Base-by-base conservation (phyloP, 2,113 vertebrate species). In the Lophura nycthemera region DNA sequence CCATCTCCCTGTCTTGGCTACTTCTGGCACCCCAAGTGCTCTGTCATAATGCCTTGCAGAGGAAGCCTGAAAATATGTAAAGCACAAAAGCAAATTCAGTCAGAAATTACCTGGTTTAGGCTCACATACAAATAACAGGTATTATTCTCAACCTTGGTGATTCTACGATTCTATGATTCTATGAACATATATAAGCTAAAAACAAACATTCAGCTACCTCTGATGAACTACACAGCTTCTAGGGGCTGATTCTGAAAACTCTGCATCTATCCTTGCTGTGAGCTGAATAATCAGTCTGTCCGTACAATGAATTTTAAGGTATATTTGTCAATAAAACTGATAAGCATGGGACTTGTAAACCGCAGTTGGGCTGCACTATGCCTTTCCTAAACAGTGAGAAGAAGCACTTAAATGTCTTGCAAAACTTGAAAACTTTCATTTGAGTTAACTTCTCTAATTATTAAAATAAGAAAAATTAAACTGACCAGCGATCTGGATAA, bases 381-480 rank as follows among this genome's bases (percentile, higher is more conserved):
- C 30, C 25, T 75, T 92, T 88, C 52, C 48, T 85, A 77, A 88
- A 43, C 63, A 45, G 25, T 52, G 47, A 91, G 79, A 63, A 87
- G 88, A 88, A 90, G 42, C 43, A 61, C 38, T 72, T 91, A 60
- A 81, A 61, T 88, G 20, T 81, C 34, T 67, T 36, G 24, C 56
- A 92, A 78, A 91, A 75, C 69, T 88, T 75, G 38, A 83, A 91
- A 64, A 11, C 6, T 11, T 83, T 88, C 22, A 54, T 87, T 84
- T 52, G 32, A 72, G 22, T 71, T 92, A 93, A 64, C n/a, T 27
- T 91, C 43, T 61, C 54, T 8, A 29, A n/a, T 60, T 76, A 75
- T 34, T 91, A 75, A 93, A 91, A 92, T 30, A 83, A 88, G 52
- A 12, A 92, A 83, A 95, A 91, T 22, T 78, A 6, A 52, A 81